A percentile compares a stretch with the other conserved stretches of the same genome.
phyloP scores from a whole-genome alignment of 37 sponge, comb jelly and placozoan genomes.

The Crambe crambe region DNA sequence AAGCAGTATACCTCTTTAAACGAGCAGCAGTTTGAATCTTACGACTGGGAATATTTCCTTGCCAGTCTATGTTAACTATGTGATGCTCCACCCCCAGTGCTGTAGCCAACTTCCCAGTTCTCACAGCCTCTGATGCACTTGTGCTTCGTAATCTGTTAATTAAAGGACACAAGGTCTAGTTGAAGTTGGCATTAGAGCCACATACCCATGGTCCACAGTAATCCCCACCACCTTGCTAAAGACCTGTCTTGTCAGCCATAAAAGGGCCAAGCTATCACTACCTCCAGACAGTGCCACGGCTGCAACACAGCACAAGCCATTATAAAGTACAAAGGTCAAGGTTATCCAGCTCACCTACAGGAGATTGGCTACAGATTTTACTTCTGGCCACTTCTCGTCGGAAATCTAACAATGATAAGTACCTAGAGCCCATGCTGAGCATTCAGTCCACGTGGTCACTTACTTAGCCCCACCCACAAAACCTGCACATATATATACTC shows the following conservation, averaged over 20 bases:
- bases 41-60: not conserved
- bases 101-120: constrained; percentile 19
- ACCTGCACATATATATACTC: too few relatives aligned
- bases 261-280: constrained; percentile 73
- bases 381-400: not conserved
- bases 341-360: constrained; percentile 23
- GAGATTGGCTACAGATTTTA: not conserved
- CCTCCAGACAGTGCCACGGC: constrained; percentile 83
- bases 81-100: constrained; percentile 45
- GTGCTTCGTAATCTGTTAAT: constrained; percentile 32
- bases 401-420: not conserved
- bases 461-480: too few relatives aligned
- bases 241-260: constrained; percentile 36
- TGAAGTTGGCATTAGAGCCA: not conserved
- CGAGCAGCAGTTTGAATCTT: constrained; percentile 35
- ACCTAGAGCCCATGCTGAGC: too few relatives aligned
- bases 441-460: too few relatives aligned
- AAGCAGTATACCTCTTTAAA: constrained; percentile 16
- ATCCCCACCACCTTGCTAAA: constrained; percentile 51
- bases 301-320: not conserved
- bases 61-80: constrained; percentile 45
- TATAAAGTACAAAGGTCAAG: too few relatives aligned
- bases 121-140: constrained; percentile 44
- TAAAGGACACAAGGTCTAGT: not conserved
- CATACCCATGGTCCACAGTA: constrained; percentile 72